Conservation (phyloP, 2,113 vertebrate species). For the Hystrix brachyura region DNA sequence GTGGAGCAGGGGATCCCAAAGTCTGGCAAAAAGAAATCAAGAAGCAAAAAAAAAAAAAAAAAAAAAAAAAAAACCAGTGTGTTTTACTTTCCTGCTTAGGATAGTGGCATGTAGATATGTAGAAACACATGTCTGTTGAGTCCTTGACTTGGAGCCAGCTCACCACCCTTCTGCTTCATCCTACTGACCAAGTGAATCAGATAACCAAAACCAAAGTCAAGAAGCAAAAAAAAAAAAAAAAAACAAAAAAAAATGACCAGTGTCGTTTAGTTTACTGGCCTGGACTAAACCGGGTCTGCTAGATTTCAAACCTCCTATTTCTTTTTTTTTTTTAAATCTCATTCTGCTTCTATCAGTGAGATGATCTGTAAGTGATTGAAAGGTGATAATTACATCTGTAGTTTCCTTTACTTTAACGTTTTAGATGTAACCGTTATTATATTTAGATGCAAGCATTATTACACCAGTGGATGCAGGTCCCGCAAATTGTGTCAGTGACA, state of each 20-base stretch:
- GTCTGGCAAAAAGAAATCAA: conserved; percentile 19
- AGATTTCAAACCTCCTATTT: not conserved
- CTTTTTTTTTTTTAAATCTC: not conserved
- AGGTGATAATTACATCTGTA: conserved; percentile 58
- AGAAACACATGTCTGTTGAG: not conserved
- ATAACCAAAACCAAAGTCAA: not conserved
- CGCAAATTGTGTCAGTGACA: not conserved
- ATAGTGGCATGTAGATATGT: not conserved
- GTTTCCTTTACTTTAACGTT: conserved; percentile 58
- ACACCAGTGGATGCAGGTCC: not conserved
- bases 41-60: not conserved
- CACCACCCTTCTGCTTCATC: not conserved
- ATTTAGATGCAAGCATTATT: not conserved
- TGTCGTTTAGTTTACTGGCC: not conserved
- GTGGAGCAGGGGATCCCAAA: not conserved
- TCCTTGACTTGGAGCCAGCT: not conserved
- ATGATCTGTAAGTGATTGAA: not conserved
- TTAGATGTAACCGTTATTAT: not conserved
- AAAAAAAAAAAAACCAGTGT: no score
- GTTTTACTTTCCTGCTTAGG: no score
- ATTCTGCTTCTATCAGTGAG: not conserved
- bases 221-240: no score
- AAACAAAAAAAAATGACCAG: no score
- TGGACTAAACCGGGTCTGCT: not conserved
- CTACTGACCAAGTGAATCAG: not conserved